Conservation (phyloP, 2,888 invertebrate species). For the Campoplex nolae region DNA sequence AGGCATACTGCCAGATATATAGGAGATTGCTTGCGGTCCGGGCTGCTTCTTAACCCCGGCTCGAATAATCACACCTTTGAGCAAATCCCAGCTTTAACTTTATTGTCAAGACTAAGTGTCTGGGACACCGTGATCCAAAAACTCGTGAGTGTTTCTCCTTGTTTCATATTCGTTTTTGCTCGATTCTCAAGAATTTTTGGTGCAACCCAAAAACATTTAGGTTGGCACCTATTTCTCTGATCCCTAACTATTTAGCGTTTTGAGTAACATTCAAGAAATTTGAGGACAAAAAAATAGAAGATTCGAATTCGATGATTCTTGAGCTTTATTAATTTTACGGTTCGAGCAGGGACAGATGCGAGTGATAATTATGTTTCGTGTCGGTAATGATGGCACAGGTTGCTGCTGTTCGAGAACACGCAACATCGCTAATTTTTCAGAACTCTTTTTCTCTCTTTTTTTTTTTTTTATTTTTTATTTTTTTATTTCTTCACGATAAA, state of each 20-base stretch:
- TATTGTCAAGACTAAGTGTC: background rate
- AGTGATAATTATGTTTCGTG: conserved; percentile 69
- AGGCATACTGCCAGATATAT: conserved; percentile 61
- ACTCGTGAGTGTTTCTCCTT: background rate
- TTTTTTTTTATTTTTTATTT: too few species aligned
- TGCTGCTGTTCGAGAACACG: conserved; percentile 71
- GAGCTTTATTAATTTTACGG: too few species aligned
- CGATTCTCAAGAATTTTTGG: background rate
- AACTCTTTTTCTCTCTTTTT: background rate
- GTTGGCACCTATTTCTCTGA: too few species aligned
- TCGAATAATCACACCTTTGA: conserved; percentile 46
- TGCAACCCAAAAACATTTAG: too few species aligned
- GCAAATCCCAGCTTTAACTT: background rate
- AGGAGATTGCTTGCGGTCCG: conserved; percentile 37
- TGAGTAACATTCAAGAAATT: too few species aligned
- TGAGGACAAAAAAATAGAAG: too few species aligned
- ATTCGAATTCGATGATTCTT: too few species aligned
- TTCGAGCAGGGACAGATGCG: too few species aligned
- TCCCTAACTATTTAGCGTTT: too few species aligned
- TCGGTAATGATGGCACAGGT: conserved; percentile 72
- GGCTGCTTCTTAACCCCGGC: conserved; percentile 62
- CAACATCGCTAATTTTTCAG: conserved; percentile 71
- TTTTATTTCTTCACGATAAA: background rate
- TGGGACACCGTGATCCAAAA: background rate
- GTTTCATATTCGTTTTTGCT: background rate